Conservation (phyloP, 1,140 invertebrate genomes). For the Samia ricini region DNA sequence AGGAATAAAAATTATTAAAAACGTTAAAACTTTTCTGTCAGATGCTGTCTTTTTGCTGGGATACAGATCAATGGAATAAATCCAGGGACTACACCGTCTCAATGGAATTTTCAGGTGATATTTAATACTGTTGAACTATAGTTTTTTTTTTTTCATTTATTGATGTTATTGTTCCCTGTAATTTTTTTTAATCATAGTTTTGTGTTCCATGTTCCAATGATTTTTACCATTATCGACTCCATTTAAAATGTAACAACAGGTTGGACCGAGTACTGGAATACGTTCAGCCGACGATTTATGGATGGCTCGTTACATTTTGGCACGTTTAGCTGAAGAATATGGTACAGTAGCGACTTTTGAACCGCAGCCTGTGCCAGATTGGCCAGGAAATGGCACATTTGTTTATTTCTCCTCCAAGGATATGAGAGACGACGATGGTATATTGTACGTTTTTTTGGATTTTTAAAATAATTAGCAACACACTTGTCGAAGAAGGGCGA, state of each 20-base stretch:
- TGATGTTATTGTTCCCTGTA: too few relatives aligned
- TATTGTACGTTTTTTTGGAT: conserved; percentile 60
- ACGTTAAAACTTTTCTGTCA: too few relatives aligned
- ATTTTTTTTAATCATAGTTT: too few relatives aligned
- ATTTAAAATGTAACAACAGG: too few relatives aligned
- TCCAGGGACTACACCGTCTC: conserved; percentile 96
- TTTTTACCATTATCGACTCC: too few relatives aligned
- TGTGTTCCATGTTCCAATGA: too few relatives aligned
- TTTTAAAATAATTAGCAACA: neutral
- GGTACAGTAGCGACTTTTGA: conserved; percentile 91
- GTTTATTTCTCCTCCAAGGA: conserved; percentile 94
- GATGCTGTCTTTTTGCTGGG: conserved; percentile 92
- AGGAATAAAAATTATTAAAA: too few relatives aligned
- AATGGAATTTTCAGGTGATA: conserved; percentile 82
- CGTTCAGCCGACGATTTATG: conserved; percentile 93
- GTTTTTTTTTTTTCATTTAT: too few relatives aligned
- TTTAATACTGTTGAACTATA: neutral
- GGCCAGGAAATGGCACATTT: conserved; percentile 96
- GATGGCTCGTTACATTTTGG: conserved; percentile 91
- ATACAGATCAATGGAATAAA: conserved; percentile 94
- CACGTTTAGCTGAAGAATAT: conserved; percentile 94
- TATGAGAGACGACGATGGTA: conserved; percentile 92
- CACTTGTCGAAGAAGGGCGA: neutral
- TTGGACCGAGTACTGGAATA: conserved; percentile 91
- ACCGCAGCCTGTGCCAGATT: conserved; percentile 92